Evolutionary conservation across 2,113 vertebrate species (phyloP).

Genomic region (Caranx ignobilis): DNA sequence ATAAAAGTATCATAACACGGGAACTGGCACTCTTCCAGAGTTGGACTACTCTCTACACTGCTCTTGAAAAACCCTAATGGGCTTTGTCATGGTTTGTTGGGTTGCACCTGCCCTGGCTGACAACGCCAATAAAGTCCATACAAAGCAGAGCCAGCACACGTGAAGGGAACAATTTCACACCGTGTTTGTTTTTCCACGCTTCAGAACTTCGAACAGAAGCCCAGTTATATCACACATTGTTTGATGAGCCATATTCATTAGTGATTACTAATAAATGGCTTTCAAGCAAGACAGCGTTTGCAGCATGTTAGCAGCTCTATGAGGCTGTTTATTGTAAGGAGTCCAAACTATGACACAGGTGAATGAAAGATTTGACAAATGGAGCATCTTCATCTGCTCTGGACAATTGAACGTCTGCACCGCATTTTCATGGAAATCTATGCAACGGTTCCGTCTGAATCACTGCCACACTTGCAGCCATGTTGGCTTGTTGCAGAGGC

Average conservation of each 20-base stretch:
- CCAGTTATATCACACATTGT: neutral
- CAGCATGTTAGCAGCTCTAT: neutral
- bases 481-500: neutral
- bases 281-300: too few species aligned
- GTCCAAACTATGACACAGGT: too few species aligned
- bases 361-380: neutral
- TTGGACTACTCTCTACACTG: neutral
- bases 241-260: neutral
- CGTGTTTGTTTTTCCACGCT: neutral
- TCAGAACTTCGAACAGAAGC: neutral
- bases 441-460: neutral
- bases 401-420: neutral
- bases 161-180: constrained; percentile 6
- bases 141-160: neutral
- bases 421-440: neutral
- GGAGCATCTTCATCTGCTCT: neutral
- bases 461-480: too few species aligned
- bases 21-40: neutral
- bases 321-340: neutral
- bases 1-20: neutral
- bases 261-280: neutral
- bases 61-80: neutral
- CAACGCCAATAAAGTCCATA: constrained; percentile 14
- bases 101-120: constrained; percentile 14
- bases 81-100: neutral